These are phyloP conservation scores for Cryptotermes secundus DNA, from an alignment of 1,140 invertebrate species.

Conservation along the genomic window DNA sequence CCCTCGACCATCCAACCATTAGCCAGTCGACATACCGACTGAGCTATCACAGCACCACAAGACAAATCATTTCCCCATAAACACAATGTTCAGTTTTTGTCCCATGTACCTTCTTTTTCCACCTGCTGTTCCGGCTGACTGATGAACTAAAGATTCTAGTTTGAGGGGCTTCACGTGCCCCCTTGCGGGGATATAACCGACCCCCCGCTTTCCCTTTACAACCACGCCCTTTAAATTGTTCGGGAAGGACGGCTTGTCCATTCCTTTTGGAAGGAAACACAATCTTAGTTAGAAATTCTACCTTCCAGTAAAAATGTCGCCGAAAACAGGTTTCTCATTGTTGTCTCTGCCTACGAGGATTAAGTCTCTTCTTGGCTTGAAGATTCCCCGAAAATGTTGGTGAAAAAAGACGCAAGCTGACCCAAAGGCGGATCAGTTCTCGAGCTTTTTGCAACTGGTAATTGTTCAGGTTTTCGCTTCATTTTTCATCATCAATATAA, in stretches of 20 bases:
- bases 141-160: neutral
- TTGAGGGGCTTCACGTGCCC: constrained; percentile 8
- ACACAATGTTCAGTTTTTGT: neutral
- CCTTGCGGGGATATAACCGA: neutral
- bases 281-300: neutral
- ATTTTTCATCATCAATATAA: too few species aligned
- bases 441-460: too few species aligned
- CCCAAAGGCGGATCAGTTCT: too few species aligned
- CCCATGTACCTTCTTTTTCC: neutral
- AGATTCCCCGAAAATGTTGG: too few species aligned
- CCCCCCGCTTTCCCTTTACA: neutral
- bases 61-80: neutral
- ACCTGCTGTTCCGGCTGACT: neutral
- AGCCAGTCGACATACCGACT: too few species aligned
- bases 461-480: too few species aligned
- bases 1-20: too few species aligned
- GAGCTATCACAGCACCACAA: neutral
- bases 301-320: neutral
- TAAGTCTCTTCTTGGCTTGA: neutral
- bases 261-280: neutral
- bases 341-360: neutral
- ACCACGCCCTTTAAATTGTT: neutral
- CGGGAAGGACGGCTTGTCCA: neutral
- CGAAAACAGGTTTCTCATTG: neutral
- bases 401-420: too few species aligned